Evolutionary conservation across 2,888 invertebrate species (phyloP).

Genomic region (Colletes collaris): DNA sequence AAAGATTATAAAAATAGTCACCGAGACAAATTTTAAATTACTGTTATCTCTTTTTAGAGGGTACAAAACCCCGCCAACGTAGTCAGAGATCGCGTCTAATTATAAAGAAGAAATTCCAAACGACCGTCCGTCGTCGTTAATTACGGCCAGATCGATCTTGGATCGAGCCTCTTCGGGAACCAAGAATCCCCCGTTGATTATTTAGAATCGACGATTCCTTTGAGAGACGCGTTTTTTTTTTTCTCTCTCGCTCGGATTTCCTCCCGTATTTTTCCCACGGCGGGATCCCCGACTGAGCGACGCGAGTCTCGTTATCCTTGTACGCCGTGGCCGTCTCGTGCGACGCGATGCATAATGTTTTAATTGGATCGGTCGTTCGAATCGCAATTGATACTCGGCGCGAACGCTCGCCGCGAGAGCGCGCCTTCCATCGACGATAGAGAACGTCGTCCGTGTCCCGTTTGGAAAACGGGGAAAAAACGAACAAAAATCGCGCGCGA

Average conservation of each 20-base stretch:
- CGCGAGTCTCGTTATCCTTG: conserved; percentile 57
- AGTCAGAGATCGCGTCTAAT: neutral
- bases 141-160: conserved; percentile 4
- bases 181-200: conserved; percentile 14
- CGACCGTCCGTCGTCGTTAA: neutral
- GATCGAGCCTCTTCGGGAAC: neutral
- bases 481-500: neutral
- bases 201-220: conserved; percentile 22
- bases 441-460: neutral
- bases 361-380: conserved; percentile 62
- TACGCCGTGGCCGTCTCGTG: conserved; percentile 46
- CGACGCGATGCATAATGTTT: conserved; percentile 67
- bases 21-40: too few species aligned
- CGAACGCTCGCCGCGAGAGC: conserved; percentile 31
- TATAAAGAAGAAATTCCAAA: neutral
- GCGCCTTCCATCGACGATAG: too few species aligned
- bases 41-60: too few species aligned
- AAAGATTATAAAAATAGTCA: too few species aligned
- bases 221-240: neutral
- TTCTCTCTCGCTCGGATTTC: too few species aligned
- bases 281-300: conserved; percentile 8
- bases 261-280: too few species aligned
- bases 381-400: conserved; percentile 63
- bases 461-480: neutral
- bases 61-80: neutral